These are phyloP conservation scores for Sebastes hubbsi DNA, from an alignment of 2,797 vertebrate species.

Conservation along the genomic window DNA sequence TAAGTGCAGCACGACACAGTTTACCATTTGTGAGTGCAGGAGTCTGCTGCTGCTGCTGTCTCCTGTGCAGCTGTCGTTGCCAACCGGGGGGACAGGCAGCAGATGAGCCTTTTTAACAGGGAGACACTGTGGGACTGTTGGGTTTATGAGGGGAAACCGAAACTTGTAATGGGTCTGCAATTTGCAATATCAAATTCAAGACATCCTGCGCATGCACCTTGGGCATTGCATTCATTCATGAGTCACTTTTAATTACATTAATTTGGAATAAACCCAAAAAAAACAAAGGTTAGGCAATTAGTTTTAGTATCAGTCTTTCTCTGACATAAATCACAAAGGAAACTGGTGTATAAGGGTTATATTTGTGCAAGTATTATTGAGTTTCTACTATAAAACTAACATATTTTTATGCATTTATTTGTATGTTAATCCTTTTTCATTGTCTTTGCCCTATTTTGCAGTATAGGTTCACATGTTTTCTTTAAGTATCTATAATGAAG, in stretches of 20 bases:
- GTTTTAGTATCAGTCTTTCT: background rate
- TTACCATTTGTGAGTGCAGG: conserved; percentile 80
- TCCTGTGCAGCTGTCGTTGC: conserved; percentile 80
- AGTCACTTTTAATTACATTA: background rate
- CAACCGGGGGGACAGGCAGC: conserved; percentile 48
- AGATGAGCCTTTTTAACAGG: conserved; percentile 46
- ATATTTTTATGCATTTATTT: background rate
- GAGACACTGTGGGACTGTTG: conserved; percentile 24
- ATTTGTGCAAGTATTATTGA: background rate
- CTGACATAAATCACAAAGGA: background rate
- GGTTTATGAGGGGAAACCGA: conserved; percentile 45
- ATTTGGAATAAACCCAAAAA: conserved; percentile 17
- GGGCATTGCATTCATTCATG: background rate
- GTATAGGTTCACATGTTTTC: no score
- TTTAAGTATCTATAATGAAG: no score
- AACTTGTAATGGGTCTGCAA: conserved; percentile 16
- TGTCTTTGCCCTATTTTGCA: background rate
- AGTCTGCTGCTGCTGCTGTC: conserved; percentile 41
- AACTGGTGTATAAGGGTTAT: background rate
- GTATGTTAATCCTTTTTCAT: fast-evolving
- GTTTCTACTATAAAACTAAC: background rate
- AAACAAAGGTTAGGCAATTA: background rate
- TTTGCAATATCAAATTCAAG: conserved; percentile 40
- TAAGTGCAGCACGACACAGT: conserved; percentile 75
- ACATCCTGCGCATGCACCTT: conserved; percentile 12